These are phyloP conservation scores for Epistrophe eligans DNA, from an alignment of 2,888 invertebrate genomes.

Conservation along the genomic window DNA sequence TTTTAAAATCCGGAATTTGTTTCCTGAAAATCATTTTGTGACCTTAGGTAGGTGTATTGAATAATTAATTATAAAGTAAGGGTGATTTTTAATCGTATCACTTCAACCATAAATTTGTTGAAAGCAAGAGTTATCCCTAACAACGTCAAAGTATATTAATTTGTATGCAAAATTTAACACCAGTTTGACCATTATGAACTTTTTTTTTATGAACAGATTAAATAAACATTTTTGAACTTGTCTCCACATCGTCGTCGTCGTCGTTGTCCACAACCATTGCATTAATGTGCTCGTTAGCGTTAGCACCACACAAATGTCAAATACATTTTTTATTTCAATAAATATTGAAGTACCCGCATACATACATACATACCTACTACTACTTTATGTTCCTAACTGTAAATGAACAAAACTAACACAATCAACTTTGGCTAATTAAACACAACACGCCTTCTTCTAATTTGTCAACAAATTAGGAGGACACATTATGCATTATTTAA, in stretches of 20 bases:
- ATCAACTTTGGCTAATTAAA: not conserved
- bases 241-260: not conserved
- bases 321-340: not conserved
- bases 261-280: not conserved
- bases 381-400: not conserved
- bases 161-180: constrained; percentile 4
- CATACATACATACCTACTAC: not conserved
- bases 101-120: no score
- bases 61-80: no score
- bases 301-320: not conserved
- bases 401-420: not conserved
- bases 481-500: not conserved
- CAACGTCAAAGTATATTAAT: not conserved
- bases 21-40: no score
- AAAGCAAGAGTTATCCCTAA: no score
- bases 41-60: no score
- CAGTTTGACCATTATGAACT: constrained; percentile 13
- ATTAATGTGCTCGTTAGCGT: constrained; percentile 4
- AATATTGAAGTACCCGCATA: not conserved
- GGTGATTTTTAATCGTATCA: no score
- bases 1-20: no score
- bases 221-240: not conserved
- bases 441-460: constrained; percentile 15
- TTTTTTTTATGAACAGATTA: not conserved
- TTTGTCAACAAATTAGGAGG: constrained; percentile 18